Base-by-base conservation (phyloP, 2,888 invertebrate species). In the Dioctria rufipes region DNA sequence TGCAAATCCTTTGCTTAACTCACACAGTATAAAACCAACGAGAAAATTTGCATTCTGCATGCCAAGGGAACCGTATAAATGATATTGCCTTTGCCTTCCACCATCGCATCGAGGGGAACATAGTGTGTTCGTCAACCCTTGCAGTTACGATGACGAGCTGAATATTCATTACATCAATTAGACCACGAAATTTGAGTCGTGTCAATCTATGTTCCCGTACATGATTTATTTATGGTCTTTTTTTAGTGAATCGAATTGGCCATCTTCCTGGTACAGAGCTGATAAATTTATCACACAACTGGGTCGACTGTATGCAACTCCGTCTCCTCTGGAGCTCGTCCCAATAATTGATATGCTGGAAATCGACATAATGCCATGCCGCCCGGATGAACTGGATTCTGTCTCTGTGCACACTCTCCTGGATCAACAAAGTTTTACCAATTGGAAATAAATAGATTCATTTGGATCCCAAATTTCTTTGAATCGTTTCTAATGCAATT, bases 131-230 rank as follows among this genome's bases (percentile, higher is more conserved):
- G 69, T 69, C 69, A 69, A 69, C 49, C 60, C 73, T 75, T 39
- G 73, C 60, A 8, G 60, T n/a, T 25, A 69, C 51, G 60, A 75
- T 75, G 73, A 75, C 73, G 73, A 75, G 73, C 60, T 75, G 73
- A 75, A 75, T 75, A 75, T 75, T 75, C 73, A 75, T 75, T 75
- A 75, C 73, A 75, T 60, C 73, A 75, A 75, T 75, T 75, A 75
- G 73, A 75, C 73, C 73, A 75, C 60, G 60, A 75, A 75, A 75
- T 60, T 75, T 75, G 73, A 75, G 73, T 75, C 60, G 73, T 60
- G 73, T 75, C 73, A 75, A 75, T 75, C 73, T 60, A 75, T 75
- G 73, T 58, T 75, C 73, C 51, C 69, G 60, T 75, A 37, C 60
- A 75, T 75, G 73, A 75, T 75, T 75, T 75, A 75, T 75, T 75